phyloP scores from a whole-genome alignment of 1,140 invertebrate species.

The Pseudobourletiella spinata region DNA sequence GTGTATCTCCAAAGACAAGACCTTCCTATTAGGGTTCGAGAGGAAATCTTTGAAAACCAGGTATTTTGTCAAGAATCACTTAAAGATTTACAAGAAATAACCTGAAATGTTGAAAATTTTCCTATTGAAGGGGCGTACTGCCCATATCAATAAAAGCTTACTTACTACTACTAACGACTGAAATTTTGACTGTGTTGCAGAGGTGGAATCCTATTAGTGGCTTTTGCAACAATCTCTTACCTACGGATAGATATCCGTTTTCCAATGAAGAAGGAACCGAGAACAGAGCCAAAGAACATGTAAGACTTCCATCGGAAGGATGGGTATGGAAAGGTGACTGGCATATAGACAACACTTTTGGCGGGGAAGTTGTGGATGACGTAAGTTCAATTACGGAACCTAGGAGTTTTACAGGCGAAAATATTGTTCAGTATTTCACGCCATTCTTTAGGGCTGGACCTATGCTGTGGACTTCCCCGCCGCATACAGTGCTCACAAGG shows the following conservation, averaged over 20 bases:
- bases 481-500: constrained; percentile 67
- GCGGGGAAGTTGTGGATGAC: constrained; percentile 78
- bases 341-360: constrained; percentile 75
- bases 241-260: constrained; percentile 75
- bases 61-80: too few relatives aligned
- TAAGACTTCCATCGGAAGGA: constrained; percentile 76
- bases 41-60: constrained; percentile 88
- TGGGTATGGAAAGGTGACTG: constrained; percentile 93
- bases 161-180: not conserved
- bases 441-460: constrained; percentile 62
- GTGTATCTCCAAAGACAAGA: constrained; percentile 78
- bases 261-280: constrained; percentile 70
- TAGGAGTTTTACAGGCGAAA: not conserved
- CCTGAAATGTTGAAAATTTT: too few relatives aligned
- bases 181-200: constrained; percentile 41
- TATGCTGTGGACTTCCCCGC: constrained; percentile 88
- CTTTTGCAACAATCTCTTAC: constrained; percentile 67
- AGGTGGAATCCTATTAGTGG: constrained; percentile 84
- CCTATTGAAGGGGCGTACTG: too few relatives aligned
- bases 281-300: constrained; percentile 65
- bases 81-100: too few relatives aligned
- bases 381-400: too few relatives aligned
- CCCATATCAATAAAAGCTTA: not conserved
- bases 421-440: not conserved
- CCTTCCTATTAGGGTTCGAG: constrained; percentile 77